Evolutionary conservation across 53 echinoderm and acorn worm genomes (phyloP), one percentile per base, ranked within the genome.

Genomic region (Hippasteria phrygiana): DNA sequence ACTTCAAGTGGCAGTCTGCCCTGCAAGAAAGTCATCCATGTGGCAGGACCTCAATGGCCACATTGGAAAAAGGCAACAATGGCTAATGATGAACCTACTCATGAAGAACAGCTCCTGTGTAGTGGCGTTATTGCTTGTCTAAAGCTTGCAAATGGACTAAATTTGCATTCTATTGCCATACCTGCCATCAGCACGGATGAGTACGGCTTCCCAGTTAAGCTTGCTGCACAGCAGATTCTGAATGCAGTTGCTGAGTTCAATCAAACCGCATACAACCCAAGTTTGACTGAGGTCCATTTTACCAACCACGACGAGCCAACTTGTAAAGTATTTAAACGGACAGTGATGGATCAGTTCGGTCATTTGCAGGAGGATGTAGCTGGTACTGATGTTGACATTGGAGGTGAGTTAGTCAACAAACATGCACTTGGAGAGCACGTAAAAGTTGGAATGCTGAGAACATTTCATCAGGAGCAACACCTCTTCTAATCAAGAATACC

Each of bases 141-240:
- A 2, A 43, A 67, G 34, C 43, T 70, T 37, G 93, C 93, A 12
- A 55, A 69, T n/a, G 50, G 66, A 35, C 42, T 12, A 6, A 41
- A 59, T 22, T 35, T 76, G 22, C 51, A 59, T 35, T 81, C 88
- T 16, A 55, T 93, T 62, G 89, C 85, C 37, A 55, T 93, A 22
- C 89, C 93, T 13, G 84, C 89, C 13, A 89, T 93, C 38, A 89
- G 93, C 55, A 83, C 93, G 24, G 93, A 89, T 6, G 78, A 83
- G 4, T 93, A 71, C 71, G 93, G 93, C 47, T 85, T 83, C 26
- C 93, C 93, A n/a, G 67, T 89, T 8, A 20, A 84, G 31, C 63
- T 89, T 14, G 89, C 89, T 45, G 85, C 83, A 8, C 0, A 72
- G 13, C 66, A 76, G 20, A 83, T 86, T 8, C n/a, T 93, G 24